Conservation (phyloP, 1,140 invertebrate genomes). For the Notospermus geniculatus region DNA sequence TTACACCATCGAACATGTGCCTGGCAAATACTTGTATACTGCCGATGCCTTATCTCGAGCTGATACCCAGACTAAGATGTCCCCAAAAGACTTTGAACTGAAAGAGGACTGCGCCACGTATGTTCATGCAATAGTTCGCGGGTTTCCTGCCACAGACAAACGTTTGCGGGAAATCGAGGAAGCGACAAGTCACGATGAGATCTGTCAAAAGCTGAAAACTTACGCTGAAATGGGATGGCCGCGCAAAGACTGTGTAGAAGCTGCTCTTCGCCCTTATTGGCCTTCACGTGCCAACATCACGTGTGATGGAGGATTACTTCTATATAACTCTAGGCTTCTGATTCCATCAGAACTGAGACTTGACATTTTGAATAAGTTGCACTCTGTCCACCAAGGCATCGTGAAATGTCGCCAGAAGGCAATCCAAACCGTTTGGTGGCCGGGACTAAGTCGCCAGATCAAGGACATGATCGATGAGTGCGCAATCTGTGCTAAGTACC, state of each 20-base stretch:
- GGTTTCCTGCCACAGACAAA: neutral
- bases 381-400: slow-evolving; percentile 42
- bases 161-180: neutral
- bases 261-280: neutral
- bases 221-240: neutral
- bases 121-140: neutral
- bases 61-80: neutral
- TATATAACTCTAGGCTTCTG: slow-evolving; percentile 30
- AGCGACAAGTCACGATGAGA: neutral
- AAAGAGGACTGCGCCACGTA: neutral
- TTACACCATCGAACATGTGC: neutral
- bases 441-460: neutral
- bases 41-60: slow-evolving; percentile 17
- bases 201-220: neutral
- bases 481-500: neutral
- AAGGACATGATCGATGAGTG: neutral
- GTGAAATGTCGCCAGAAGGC: slow-evolving; percentile 20
- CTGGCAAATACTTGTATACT: slow-evolving; percentile 13
- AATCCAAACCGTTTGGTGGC: neutral
- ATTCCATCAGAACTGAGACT: slow-evolving; percentile 32
- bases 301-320: slow-evolving; percentile 14
- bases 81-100: neutral
- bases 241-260: neutral
- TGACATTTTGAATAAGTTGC: slow-evolving; percentile 39
- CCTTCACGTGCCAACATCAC: neutral